A percentile compares a stretch with the other conserved stretches of the same genome.
These are phyloP conservation scores for Holotrichia oblita DNA, from an alignment of 1,140 invertebrate species.

Conservation along the genomic window DNA sequence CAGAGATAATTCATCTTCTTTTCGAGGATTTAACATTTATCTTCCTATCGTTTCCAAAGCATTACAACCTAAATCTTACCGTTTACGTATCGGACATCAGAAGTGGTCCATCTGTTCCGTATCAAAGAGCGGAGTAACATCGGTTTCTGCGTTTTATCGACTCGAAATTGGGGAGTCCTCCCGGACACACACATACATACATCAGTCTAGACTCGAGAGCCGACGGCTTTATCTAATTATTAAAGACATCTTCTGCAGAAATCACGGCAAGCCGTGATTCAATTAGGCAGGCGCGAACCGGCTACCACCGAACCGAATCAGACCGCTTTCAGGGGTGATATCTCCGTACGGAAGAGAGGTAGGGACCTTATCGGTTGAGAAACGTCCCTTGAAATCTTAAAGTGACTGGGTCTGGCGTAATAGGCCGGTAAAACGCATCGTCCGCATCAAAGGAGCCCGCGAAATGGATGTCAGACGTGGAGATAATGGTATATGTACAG, in stretches of 20 bases:
- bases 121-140: not conserved
- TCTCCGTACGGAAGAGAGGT: not conserved
- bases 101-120: not conserved
- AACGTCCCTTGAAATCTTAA: not conserved
- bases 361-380: not conserved
- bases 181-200: not conserved
- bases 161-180: not conserved
- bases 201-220: not conserved
- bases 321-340: too few relatives aligned
- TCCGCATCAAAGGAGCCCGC: not conserved
- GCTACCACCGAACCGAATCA: not conserved
- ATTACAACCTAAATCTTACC: not conserved
- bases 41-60: too few relatives aligned
- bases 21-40: too few relatives aligned
- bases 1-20: too few relatives aligned
- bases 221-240: not conserved
- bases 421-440: not conserved
- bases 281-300: not conserved
- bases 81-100: not conserved
- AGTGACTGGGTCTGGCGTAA: not conserved
- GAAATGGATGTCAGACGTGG: slow-evolving; percentile 4
- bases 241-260: slow-evolving; percentile 8
- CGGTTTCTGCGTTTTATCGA: not conserved
- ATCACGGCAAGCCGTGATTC: not conserved
- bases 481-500: not conserved